Conservation (phyloP, 2,113 vertebrate genomes). For the Caloenas nicobarica region DNA sequence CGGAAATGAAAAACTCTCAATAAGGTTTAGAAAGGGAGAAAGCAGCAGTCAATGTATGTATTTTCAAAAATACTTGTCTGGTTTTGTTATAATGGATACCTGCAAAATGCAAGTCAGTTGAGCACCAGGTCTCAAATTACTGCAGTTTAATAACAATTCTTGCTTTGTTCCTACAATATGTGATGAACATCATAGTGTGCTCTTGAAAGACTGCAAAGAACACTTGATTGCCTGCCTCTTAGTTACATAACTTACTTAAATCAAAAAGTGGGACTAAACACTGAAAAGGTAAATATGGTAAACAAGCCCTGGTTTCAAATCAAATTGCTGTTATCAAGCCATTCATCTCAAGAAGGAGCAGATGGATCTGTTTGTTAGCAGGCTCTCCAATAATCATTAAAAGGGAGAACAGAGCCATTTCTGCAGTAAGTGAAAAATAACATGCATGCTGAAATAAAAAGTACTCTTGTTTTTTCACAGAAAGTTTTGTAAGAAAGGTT, state of each 20-base stretch:
- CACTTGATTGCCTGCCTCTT: neutral
- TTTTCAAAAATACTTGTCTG: neutral
- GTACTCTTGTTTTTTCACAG: neutral
- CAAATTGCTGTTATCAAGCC: neutral
- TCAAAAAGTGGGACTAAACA: neutral
- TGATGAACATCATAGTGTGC: neutral
- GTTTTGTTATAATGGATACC: neutral
- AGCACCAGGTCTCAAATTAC: neutral
- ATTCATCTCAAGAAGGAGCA: neutral
- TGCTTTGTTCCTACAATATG: neutral
- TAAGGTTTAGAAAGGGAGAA: neutral
- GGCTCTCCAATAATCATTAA: neutral
- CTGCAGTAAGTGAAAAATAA: conserved; percentile 37
- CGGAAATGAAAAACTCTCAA: neutral
- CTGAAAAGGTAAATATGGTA: neutral
- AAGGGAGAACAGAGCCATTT: neutral
- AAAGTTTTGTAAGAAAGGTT: neutral
- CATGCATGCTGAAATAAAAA: neutral
- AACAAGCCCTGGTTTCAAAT: conserved; percentile 11
- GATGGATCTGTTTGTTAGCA: conserved; percentile 31
- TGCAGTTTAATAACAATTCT: neutral
- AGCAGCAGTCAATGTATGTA: neutral
- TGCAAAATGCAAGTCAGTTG: neutral
- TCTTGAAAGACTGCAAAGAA: neutral
- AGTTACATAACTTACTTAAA: neutral